Evolutionary conservation across 2,888 invertebrate species (phyloP).

Genomic region (Cylindroiulus punctatus): DNA sequence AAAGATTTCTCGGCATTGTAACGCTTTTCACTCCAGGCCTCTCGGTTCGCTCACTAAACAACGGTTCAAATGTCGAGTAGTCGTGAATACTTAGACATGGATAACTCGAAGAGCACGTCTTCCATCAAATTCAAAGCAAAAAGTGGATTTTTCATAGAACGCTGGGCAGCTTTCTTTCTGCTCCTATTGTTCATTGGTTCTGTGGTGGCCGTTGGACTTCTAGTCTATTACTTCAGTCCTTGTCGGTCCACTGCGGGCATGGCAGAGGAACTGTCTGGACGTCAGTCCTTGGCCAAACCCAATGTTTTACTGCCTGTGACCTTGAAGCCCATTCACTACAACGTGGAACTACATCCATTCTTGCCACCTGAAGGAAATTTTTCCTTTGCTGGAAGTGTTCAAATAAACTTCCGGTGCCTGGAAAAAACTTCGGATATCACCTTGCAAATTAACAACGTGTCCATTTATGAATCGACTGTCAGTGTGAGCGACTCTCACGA

Average conservation of each 20-base stretch:
- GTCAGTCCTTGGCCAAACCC: background rate
- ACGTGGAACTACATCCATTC: slow-evolving; percentile 77
- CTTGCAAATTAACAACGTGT: slow-evolving; percentile 78
- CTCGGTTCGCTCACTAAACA: background rate
- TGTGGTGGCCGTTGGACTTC: slow-evolving; percentile 76
- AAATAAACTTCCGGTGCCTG: slow-evolving; percentile 71
- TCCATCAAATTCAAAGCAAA: slow-evolving; percentile 74
- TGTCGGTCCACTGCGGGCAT: background rate
- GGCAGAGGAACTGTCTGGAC: background rate
- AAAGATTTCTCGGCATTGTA: background rate
- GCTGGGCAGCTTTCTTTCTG: slow-evolving; percentile 72
- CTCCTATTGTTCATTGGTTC: slow-evolving; percentile 74
- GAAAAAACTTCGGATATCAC: slow-evolving; percentile 76
- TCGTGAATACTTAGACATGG: slow-evolving; percentile 70
- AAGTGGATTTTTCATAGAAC: slow-evolving; percentile 74
- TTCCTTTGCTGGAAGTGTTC: slow-evolving; percentile 76
- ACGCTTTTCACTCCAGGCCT: background rate
- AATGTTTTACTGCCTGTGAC: slow-evolving; percentile 73
- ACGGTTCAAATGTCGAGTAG: slow-evolving; percentile 50
- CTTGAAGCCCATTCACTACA: slow-evolving; percentile 76
- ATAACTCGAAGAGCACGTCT: slow-evolving; percentile 69
- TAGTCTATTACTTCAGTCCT: slow-evolving; percentile 78
- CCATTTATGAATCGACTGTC: slow-evolving; percentile 72
- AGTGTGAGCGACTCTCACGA: slow-evolving; percentile 50
- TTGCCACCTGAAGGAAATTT: slow-evolving; percentile 74